These are phyloP conservation scores for Zhengitettix transpicula DNA, from an alignment of 2,888 invertebrate genomes.

Conservation along the genomic window DNA sequence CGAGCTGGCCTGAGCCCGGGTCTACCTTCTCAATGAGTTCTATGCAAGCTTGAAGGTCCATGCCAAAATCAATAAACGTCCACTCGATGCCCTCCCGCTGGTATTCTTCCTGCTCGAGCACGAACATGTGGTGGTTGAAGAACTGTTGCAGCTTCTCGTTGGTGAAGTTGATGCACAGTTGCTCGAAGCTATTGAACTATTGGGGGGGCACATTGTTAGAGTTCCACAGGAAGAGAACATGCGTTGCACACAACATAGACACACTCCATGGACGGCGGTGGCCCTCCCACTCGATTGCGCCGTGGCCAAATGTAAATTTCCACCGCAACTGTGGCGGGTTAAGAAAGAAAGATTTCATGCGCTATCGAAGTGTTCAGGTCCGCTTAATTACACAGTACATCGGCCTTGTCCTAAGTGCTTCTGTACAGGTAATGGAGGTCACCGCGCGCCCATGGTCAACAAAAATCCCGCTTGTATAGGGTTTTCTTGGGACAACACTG, in stretches of 20 bases:
- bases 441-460: not conserved
- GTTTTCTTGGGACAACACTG: not conserved
- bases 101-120: slow-evolving; percentile 86
- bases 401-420: too few species aligned
- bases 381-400: too few species aligned
- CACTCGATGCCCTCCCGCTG: slow-evolving; percentile 80
- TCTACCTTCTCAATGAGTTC: slow-evolving; percentile 61
- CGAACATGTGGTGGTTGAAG: slow-evolving; percentile 91
- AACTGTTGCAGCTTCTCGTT: slow-evolving; percentile 82
- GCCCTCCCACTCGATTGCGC: too few species aligned
- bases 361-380: too few species aligned
- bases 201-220: slow-evolving; percentile 13
- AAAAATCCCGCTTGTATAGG: not conserved
- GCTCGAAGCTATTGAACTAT: slow-evolving; percentile 81
- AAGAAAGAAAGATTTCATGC: too few species aligned
- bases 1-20: not conserved
- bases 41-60: slow-evolving; percentile 74
- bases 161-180: slow-evolving; percentile 87
- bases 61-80: slow-evolving; percentile 87
- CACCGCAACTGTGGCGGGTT: too few species aligned
- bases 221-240: not conserved
- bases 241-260: not conserved
- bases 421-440: not conserved
- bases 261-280: not conserved
- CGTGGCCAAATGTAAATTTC: too few species aligned